These are phyloP conservation scores for Melanargia galathea DNA, from an alignment of 2,888 invertebrate species.

Conservation along the genomic window DNA sequence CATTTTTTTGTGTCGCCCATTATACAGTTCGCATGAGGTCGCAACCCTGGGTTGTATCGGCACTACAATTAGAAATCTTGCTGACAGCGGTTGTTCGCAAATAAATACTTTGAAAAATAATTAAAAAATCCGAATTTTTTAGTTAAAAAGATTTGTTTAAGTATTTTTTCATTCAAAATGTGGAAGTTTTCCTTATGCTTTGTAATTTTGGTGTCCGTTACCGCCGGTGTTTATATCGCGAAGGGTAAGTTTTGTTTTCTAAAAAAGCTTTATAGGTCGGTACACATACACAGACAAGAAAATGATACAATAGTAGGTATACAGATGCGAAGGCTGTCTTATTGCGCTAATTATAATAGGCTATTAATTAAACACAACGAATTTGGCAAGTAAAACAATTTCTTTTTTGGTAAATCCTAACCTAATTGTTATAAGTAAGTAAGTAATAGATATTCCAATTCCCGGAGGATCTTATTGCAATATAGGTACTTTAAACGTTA, in stretches of 20 bases:
- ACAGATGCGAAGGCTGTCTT: no score
- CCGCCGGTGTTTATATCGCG: conserved; percentile 55
- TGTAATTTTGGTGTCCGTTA: conserved; percentile 50
- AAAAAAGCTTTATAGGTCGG: neutral
- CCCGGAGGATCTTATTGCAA: no score
- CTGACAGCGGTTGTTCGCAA: conserved; percentile 26
- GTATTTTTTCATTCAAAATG: conserved; percentile 22
- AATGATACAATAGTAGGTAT: no score
- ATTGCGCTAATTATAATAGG: no score
- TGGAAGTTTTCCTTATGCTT: conserved; percentile 30
- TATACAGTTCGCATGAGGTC: conserved; percentile 60
- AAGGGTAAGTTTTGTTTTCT: conserved; percentile 53
- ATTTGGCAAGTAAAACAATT: no score
- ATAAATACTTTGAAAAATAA: conserved; percentile 7
- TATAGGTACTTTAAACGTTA: conserved; percentile 21
- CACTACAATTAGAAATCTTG: conserved; percentile 29
- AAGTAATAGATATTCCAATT: no score
- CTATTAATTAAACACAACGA: no score
- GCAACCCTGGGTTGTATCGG: conserved; percentile 34
- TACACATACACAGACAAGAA: no score
- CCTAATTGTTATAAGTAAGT: no score
- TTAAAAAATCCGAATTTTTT: neutral
- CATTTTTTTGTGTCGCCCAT: conserved; percentile 53
- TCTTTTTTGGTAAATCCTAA: no score
- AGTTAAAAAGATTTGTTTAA: neutral